phyloP scores from a whole-genome alignment of 2,888 invertebrate species.

The Nysson spinosus region DNA sequence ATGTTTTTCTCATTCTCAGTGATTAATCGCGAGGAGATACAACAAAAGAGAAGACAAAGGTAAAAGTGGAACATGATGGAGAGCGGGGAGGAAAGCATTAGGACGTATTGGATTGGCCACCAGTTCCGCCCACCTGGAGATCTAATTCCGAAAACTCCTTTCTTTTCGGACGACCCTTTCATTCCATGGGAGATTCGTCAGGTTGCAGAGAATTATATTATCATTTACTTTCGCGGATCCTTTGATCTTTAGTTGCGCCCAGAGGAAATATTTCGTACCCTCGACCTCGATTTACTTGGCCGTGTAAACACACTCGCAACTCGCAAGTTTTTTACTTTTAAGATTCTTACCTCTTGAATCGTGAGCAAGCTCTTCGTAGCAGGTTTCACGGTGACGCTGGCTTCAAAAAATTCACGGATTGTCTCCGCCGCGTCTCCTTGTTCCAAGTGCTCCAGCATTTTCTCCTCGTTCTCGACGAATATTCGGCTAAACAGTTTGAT shows the following conservation, averaged over 20 bases:
- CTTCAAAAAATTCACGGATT: slow-evolving; percentile 86
- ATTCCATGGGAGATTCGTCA: background rate
- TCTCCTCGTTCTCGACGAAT: slow-evolving; percentile 85
- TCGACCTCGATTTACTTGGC: too few relatives aligned
- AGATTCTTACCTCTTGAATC: slow-evolving; percentile 80
- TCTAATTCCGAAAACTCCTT: background rate
- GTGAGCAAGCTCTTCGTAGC: slow-evolving; percentile 84
- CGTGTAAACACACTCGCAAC: too few relatives aligned
- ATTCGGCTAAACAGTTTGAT: slow-evolving; percentile 92
- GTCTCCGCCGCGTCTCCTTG: slow-evolving; percentile 95
- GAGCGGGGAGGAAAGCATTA: background rate
- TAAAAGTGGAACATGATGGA: background rate
- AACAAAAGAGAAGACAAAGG: too few relatives aligned
- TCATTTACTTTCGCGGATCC: background rate
- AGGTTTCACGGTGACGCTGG: slow-evolving; percentile 81
- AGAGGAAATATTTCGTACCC: too few relatives aligned
- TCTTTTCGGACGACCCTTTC: background rate
- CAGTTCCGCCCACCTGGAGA: background rate
- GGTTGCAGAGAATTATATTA: background rate
- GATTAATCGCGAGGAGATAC: too few relatives aligned
- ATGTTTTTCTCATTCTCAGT: too few relatives aligned
- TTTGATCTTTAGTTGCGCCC: background rate
- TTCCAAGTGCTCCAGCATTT: slow-evolving; percentile 92
- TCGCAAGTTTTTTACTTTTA: background rate
- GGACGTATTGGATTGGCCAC: background rate